phyloP scores from a whole-genome alignment of 2,888 invertebrate genomes.

The Acanthosoma haemorrhoidale region DNA sequence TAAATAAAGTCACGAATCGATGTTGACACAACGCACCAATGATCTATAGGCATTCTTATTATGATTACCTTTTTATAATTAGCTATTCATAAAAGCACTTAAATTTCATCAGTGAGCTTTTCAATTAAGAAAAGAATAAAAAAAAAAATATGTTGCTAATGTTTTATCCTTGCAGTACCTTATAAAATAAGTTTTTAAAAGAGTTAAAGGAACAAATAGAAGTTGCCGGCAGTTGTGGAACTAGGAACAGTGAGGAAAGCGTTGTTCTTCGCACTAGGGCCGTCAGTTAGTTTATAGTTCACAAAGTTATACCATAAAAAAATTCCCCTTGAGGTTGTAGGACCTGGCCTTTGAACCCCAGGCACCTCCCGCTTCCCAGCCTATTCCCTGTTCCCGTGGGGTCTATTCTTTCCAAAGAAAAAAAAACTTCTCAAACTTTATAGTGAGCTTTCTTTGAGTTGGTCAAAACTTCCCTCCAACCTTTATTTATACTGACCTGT shows the following conservation, averaged over 20 bases:
- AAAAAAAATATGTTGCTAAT: too few species aligned
- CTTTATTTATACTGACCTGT: background rate
- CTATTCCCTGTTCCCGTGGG: background rate
- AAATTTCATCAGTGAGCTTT: too few species aligned
- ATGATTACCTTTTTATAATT: too few species aligned
- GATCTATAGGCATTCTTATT: too few species aligned
- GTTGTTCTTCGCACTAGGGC: background rate
- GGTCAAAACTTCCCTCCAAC: background rate
- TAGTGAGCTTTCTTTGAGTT: conserved; percentile 7
- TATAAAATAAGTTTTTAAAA: background rate
- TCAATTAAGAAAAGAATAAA: too few species aligned
- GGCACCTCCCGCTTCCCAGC: background rate
- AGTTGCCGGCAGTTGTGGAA: background rate
- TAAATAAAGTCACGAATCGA: too few species aligned
- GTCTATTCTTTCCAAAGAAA: conserved; percentile 4
- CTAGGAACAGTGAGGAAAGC: background rate
- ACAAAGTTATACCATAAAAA: conserved; percentile 1
- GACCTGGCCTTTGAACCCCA: background rate
- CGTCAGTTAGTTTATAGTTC: conserved; percentile 12
- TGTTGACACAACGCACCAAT: too few species aligned
- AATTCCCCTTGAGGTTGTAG: background rate
- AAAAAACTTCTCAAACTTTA: background rate
- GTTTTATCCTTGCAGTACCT: background rate
- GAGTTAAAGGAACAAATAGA: too few species aligned
- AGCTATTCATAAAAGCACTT: too few species aligned